A percentile compares a stretch with the other conserved stretches of the same genome.
phyloP scores from a whole-genome alignment of 1,140 invertebrate species.

The Drosophila melanogaster region Release_6_plus_ISO1_MT NC_004354.4:15226001-15226500 shows the following conservation, averaged over 20 bases:
- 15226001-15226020: no score
- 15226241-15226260: no score
- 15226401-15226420: no score
- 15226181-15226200: constrained; percentile 21
- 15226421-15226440: not conserved
- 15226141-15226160: constrained; percentile 31
- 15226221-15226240: not conserved
- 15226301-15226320: no score
- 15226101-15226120: constrained; percentile 78
- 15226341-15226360: no score
- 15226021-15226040: constrained; percentile 6
- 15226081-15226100: constrained; percentile 80
- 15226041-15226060: constrained; percentile 12
- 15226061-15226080: constrained; percentile 43
- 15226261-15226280: no score
- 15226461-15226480: not conserved
- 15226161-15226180: constrained; percentile 8
- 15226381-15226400: no score
- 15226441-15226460: not conserved
- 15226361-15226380: no score
- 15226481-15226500: constrained; percentile 21
- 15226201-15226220: constrained; percentile 56
- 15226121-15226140: constrained; percentile 52
- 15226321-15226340: no score
- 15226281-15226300: no score